Evolutionary conservation across 2,888 invertebrate species (phyloP).

Genomic region (Cephus pygmeus): DNA sequence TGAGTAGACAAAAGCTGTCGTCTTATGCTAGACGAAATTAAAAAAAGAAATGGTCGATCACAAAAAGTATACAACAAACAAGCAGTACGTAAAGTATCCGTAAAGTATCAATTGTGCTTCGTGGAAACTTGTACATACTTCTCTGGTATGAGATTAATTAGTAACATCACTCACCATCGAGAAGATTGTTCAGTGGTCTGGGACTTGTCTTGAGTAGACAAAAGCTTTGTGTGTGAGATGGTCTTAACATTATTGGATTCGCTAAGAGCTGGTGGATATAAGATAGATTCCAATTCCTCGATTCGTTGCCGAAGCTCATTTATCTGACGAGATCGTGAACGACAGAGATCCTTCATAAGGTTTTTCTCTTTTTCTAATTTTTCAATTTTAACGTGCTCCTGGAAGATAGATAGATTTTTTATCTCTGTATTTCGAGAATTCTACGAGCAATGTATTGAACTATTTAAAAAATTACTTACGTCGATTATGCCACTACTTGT

Average conservation of each 20-base stretch:
- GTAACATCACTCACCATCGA: not conserved
- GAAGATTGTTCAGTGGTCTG: not conserved
- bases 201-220: not conserved
- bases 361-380: conserved; percentile 68
- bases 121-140: too few species aligned
- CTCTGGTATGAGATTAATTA: not conserved
- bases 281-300: conserved; percentile 30
- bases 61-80: not conserved
- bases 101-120: not conserved
- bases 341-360: conserved; percentile 67
- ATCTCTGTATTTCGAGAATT: not conserved
- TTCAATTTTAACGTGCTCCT: conserved; percentile 69
- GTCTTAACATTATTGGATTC: not conserved
- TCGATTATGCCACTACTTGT: conserved; percentile 45
- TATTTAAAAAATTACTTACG: conserved; percentile 35
- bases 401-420: conserved; percentile 17
- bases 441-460: not conserved
- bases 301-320: conserved; percentile 39
- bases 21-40: not conserved
- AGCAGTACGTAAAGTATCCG: not conserved
- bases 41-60: not conserved
- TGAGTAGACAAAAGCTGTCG: not conserved
- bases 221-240: not conserved
- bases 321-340: conserved; percentile 62
- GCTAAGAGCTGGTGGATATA: too few species aligned